Base-by-base conservation (phyloP, 2,888 invertebrate genomes). In the Campoplex nolae region DNA sequence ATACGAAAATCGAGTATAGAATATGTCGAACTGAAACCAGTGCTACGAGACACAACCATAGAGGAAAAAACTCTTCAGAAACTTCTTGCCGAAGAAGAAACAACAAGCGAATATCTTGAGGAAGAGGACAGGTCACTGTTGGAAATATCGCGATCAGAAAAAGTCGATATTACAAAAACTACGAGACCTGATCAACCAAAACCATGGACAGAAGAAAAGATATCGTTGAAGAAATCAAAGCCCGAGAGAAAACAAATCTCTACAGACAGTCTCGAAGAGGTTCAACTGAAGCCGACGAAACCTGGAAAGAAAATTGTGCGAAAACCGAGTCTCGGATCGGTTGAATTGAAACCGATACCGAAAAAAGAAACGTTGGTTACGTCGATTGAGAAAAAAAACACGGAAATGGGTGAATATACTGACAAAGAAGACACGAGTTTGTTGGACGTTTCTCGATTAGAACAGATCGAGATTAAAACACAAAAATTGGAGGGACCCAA, bases 271-370 rank as follows among this genome's bases (percentile, higher is more conserved):
- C 42, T 94, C n/a, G 94, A 95, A 89, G 92, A 92, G 79, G 95
- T 96, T 32, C 95, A 95, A 90, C 91, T 96, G 89, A 95, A 96
- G 89, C 96, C 96, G 2, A 95, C 96, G 0, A 96, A 96, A 90
- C 95, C 95, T 81, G 95, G 92, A 75, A 88, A 86, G 35, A 91
- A 89, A 82, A 89, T 89, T 45, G 83, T 91, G 42, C 89, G 89
- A 42, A 91, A 90, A 89, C 89, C 89, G 85, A 90, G 87, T n/a
- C 89, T 83, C 87, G 93, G 89, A 28, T 54, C 88, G 65, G 87
- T 88, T 11, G 88, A 88, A 16, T 83, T 90, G 6, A 90, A 89
- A 54, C 85, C 89, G 2, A 68, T 88, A n/a, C 82, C 88, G 18
- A 79, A 77, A 48, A 65, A 58, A n/a, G 83, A 87, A 75, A 58